Evolutionary conservation across 2,888 invertebrate species (phyloP).

Genomic region (Argyra leucocephala): DNA sequence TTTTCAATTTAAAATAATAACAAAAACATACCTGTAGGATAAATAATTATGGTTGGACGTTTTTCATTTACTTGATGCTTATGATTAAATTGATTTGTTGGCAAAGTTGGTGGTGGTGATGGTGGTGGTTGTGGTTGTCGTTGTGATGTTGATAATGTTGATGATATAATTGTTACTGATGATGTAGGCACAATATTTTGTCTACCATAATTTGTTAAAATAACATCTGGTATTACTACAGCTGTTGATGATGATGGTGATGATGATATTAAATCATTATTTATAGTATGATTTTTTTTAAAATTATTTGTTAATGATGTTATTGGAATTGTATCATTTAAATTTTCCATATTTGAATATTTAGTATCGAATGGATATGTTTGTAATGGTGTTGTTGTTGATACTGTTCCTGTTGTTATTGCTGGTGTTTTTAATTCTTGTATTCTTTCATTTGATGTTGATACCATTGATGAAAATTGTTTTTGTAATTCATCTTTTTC

Average conservation of each 20-base stretch:
- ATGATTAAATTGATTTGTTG: slow-evolving; percentile 16
- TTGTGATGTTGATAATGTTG: background rate
- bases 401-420: background rate
- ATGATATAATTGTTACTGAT: background rate
- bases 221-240: no score
- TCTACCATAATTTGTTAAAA: no score
- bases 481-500: no score
- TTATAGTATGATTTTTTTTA: no score
- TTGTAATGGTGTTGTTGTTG: background rate
- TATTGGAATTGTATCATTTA: no score
- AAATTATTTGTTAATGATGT: no score
- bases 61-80: slow-evolving; percentile 47
- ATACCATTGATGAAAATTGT: background rate
- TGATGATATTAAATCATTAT: no score
- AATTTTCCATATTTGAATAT: background rate
- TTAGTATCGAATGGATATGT: background rate
- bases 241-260: no score
- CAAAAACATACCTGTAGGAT: slow-evolving; percentile 55
- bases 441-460: background rate
- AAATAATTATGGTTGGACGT: slow-evolving; percentile 61
- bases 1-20: slow-evolving; percentile 1
- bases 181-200: background rate
- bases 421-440: background rate
- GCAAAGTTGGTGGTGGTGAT: background rate
- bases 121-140: background rate